A percentile compares a stretch with the other conserved stretches of the same genome.
Evolutionary conservation across 2,888 invertebrate genomes (phyloP).

Genomic region (Parnassius smintheus): DNA sequence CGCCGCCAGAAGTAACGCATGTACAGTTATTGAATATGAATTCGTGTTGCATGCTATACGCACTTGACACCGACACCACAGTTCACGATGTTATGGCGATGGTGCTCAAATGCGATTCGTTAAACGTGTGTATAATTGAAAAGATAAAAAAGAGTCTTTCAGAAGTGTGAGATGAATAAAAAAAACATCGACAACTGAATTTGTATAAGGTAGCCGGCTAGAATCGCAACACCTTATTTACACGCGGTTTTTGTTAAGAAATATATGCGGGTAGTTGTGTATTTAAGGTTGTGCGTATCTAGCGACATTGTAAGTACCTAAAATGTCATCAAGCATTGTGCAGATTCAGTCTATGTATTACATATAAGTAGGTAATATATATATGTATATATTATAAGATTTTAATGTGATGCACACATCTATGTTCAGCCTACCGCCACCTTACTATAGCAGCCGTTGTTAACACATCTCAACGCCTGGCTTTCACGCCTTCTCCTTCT

Average conservation of each 20-base stretch:
- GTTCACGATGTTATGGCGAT: neutral
- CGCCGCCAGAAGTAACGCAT: neutral
- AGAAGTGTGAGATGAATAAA: conserved; percentile 60
- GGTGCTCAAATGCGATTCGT: neutral
- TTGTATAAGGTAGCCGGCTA: neutral
- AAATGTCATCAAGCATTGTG: conserved; percentile 43
- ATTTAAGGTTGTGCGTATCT: conserved; percentile 4
- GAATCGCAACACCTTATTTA: neutral
- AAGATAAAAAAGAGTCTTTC: conserved; percentile 45
- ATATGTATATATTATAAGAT: neutral
- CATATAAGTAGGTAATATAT: conserved; percentile 27
- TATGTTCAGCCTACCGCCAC: neutral
- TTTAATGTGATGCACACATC: conserved; percentile 45
- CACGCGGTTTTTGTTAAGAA: too few species aligned
- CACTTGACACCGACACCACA: conserved; percentile 33
- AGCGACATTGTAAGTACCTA: conserved; percentile 30
- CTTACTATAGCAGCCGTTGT: conserved; percentile 37
- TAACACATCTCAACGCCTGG: conserved; percentile 36
- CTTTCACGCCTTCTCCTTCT: conserved; percentile 16
- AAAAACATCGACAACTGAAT: conserved; percentile 41
- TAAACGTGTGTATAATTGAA: conserved; percentile 39
- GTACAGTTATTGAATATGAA: neutral
- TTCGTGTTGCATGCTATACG: conserved; percentile 28
- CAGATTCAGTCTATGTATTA: conserved; percentile 43
- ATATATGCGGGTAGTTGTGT: too few species aligned